Evolutionary conservation across 2,113 vertebrate genomes (phyloP), one percentile per base, ranked within the genome.

Genomic region (Excalfactoria chinensis): DNA sequence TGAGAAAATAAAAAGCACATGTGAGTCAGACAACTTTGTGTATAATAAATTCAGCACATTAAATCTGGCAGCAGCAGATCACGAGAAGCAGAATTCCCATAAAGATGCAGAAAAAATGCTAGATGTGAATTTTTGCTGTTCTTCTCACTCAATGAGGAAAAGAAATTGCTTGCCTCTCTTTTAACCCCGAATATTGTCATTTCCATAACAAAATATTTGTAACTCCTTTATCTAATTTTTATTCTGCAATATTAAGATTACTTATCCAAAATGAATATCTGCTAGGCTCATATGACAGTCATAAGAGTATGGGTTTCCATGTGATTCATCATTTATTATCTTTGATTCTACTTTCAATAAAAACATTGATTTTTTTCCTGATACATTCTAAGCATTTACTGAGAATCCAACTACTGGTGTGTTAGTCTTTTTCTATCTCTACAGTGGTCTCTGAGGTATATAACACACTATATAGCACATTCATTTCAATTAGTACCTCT

Each of bases 1-100:
- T 75, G 49, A 75, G 43, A 48, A 94, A 90, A 90, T 78, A 79
- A 90, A 88, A 95, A 75, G 23, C 69, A 70, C 53, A 70, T 74
- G 55, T 73, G 71, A 95, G 51, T 84, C 77, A 92, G 88, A 69
- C 43, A 86, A 84, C 30, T 93, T 75, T 69, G 44, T 84, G 6
- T 94, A n/a, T 95, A 96, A 96, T 96, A 89, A 86, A 96, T 96
- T 90, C 95, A 94, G 86, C 63, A 84, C 92, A 89, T 94, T 93
- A 91, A 95, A 86, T 88, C 90, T 86, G 74, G 83, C 80, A 89
- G 88, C 55, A 90, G 90, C 86, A 92, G 88, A 96, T 96, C 96
- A 93, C 88, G 94, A 96, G 92, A 86, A 94, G 67, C 44, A 95
- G 84, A 95, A 95, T 94, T 96, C 95, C 93, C 88, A 90, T 90